phyloP scores from a whole-genome alignment of 2,888 invertebrate species.

The Acrobasis repandana region DNA sequence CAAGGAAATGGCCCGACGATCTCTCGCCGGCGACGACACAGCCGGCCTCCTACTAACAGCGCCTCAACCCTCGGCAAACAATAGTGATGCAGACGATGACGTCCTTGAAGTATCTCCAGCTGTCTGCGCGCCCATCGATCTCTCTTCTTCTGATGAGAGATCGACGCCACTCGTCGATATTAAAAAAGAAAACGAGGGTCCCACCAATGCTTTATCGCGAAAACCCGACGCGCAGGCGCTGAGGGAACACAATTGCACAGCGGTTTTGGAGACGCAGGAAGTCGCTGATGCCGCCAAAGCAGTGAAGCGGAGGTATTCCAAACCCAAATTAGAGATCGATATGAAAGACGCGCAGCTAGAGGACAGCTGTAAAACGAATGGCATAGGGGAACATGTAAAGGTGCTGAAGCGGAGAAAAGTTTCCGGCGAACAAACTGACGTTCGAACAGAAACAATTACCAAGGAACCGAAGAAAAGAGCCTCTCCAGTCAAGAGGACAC shows the following conservation, averaged over 20 bases:
- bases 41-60: constrained; percentile 69
- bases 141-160: constrained; percentile 76
- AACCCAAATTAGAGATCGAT: constrained; percentile 75
- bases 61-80: constrained; percentile 54
- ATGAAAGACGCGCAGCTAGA: constrained; percentile 76
- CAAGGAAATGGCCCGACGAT: constrained; percentile 87
- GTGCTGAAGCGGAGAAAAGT: constrained; percentile 81
- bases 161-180: constrained; percentile 72
- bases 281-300: constrained; percentile 59
- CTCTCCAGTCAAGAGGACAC: constrained; percentile 51
- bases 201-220: constrained; percentile 59
- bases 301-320: constrained; percentile 71
- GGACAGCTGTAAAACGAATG: constrained; percentile 72
- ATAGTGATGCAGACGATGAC: constrained; percentile 78
- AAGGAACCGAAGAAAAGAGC: constrained; percentile 65
- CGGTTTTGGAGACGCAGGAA: constrained; percentile 49
- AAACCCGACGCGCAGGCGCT: constrained; percentile 74
- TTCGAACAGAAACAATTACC: constrained; percentile 54
- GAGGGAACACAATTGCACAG: constrained; percentile 66
- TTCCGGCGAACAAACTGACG: constrained; percentile 64
- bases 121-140: constrained; percentile 70
- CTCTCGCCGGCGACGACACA: constrained; percentile 80
- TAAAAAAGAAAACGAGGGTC: constrained; percentile 77
- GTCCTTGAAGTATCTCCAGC: constrained; percentile 77
- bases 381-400: constrained; percentile 80